phyloP scores from a whole-genome alignment of 1,140 invertebrate species.

The Cardiocondyla obscurior region DNA sequence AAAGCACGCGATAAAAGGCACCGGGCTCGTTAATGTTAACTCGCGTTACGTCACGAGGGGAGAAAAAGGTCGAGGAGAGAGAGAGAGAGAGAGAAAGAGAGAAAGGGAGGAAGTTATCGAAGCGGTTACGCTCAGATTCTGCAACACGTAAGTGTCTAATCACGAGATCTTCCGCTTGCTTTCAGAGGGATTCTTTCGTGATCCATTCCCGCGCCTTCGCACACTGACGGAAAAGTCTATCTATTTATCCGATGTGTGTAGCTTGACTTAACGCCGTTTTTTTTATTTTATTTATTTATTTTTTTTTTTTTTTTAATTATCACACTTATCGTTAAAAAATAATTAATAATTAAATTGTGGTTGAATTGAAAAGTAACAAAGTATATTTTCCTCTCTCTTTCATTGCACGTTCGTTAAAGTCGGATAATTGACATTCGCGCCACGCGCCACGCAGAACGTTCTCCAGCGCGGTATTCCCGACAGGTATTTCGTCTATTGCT shows the following conservation, averaged over 20 bases:
- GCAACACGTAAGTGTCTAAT: neutral
- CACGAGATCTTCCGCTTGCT: neutral
- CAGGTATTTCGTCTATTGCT: slow-evolving; percentile 43
- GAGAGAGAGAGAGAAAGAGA: neutral
- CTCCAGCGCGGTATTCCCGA: neutral
- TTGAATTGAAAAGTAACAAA: too few species aligned
- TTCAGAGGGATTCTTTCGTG: neutral
- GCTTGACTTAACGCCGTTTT: too few species aligned
- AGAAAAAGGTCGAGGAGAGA: too few species aligned
- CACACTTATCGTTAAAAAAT: too few species aligned
- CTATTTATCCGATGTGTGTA: too few species aligned
- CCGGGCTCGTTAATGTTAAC: neutral
- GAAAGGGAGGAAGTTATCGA: neutral
- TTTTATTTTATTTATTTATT: too few species aligned
- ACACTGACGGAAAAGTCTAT: too few species aligned
- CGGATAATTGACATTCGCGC: slow-evolving; percentile 9
- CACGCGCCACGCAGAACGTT: neutral
- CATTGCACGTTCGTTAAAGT: neutral
- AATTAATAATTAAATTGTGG: too few species aligned
- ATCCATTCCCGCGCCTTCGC: neutral
- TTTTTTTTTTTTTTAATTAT: too few species aligned
- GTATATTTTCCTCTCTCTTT: too few species aligned
- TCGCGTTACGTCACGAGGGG: neutral
- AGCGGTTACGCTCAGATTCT: neutral
- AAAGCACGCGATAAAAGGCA: slow-evolving; percentile 18